These are phyloP conservation scores for Drosophila diplacantha DNA, from an alignment of 2,888 invertebrate species.

Conservation along the genomic window DNA sequence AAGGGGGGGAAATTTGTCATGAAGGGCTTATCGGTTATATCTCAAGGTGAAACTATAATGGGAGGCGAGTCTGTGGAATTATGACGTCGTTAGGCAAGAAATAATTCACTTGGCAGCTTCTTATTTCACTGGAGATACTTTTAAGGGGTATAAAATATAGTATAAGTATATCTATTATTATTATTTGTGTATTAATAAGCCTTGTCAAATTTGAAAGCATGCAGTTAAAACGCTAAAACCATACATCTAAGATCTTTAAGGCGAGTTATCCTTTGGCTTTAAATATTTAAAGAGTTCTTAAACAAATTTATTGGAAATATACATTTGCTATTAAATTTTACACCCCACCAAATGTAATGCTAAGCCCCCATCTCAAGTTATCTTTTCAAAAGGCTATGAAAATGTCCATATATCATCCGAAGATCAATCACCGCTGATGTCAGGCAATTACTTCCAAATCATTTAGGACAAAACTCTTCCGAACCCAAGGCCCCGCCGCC, in stretches of 20 bases:
- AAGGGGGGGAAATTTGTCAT: conserved; percentile 16
- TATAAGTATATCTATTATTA: not conserved
- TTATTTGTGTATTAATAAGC: too few species aligned
- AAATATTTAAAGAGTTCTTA: not conserved
- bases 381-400: conserved; percentile 10
- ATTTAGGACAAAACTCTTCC: conserved; percentile 46
- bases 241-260: not conserved
- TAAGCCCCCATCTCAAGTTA: not conserved
- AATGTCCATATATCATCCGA: conserved; percentile 22
- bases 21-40: conserved; percentile 14
- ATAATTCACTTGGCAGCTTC: not conserved
- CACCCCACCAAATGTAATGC: too few species aligned
- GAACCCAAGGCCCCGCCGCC: conserved; percentile 2
- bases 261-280: not conserved
- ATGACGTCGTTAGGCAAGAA: not conserved
- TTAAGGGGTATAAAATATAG: not conserved
- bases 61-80: not conserved
- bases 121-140: not conserved
- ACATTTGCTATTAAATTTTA: too few species aligned
- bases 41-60: conserved; percentile 13
- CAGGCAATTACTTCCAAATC: conserved; percentile 55
- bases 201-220: too few species aligned
- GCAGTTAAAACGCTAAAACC: too few species aligned
- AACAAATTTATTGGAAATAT: not conserved
- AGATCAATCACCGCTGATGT: conserved; percentile 39